Evolutionary conservation across 2,888 invertebrate species (phyloP).

Genomic region (Plagiodera versicolora): DNA sequence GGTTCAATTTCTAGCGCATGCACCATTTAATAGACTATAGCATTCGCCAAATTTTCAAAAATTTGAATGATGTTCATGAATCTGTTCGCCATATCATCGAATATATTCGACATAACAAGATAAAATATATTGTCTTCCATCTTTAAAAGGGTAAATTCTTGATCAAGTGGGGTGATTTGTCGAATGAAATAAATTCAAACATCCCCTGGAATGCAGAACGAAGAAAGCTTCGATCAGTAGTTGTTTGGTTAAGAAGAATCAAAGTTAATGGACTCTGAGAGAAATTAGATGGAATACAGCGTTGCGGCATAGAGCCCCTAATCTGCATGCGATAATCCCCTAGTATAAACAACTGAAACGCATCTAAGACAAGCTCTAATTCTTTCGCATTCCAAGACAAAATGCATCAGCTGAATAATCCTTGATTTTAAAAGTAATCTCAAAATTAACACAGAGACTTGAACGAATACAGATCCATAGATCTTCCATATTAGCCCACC

Average conservation of each 20-base stretch:
- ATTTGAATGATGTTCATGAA: no score
- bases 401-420: neutral
- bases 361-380: constrained; percentile 45
- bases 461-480: no score
- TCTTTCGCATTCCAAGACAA: neutral
- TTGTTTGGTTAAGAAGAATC: constrained; percentile 26
- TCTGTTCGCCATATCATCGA: no score
- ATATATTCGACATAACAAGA: no score
- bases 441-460: no score
- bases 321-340: constrained; percentile 55
- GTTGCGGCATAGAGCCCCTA: constrained; percentile 28
- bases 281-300: constrained; percentile 17
- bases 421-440: neutral
- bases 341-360: constrained; percentile 53
- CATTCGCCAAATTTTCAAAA: no score
- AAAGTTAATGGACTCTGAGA: constrained; percentile 31
- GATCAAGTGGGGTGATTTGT: neutral
- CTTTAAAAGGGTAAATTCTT: no score
- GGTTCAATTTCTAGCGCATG: no score
- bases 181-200: neutral
- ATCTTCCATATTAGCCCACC: no score
- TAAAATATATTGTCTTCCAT: no score
- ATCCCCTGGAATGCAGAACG: neutral
- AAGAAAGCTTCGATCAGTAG: constrained; percentile 14
- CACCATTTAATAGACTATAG: no score